These are phyloP conservation scores for Tenualosa thibaudeaui DNA, from an alignment of 2,797 vertebrate species.

Conservation along the genomic window DNA sequence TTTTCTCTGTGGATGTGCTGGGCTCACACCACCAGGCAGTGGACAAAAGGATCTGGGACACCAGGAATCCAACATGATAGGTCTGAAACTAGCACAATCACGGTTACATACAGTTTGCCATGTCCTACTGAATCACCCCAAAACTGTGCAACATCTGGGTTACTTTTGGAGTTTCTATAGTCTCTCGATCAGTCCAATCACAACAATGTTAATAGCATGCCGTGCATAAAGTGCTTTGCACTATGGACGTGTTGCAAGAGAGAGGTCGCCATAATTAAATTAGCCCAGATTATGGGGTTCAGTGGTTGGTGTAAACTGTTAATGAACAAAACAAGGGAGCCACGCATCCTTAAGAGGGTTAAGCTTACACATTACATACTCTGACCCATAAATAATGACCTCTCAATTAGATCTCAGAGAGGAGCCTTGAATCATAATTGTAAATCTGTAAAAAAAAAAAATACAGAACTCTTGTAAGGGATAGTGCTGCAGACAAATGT, in stretches of 20 bases:
- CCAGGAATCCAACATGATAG: no score
- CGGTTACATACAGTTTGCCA: no score
- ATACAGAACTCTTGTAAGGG: neutral
- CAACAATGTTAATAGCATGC: neutral
- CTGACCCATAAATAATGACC: neutral
- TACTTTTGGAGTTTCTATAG: neutral
- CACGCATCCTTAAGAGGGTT: neutral
- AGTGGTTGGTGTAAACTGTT: slow-evolving; percentile 59
- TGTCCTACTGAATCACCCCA: no score
- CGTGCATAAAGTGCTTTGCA: slow-evolving; percentile 53
- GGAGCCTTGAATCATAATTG: neutral
- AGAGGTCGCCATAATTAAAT: slow-evolving; percentile 77
- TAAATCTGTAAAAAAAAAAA: neutral
- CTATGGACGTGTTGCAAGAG: slow-evolving; percentile 47
- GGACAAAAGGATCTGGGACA: neutral
- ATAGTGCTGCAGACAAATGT: neutral
- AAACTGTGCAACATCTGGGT: neutral
- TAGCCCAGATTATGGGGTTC: slow-evolving; percentile 68
- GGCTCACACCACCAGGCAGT: no score
- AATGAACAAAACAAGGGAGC: slow-evolving; percentile 57
- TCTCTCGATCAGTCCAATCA: neutral
- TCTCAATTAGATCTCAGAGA: neutral
- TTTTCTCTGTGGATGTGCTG: no score
- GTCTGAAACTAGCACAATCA: no score
- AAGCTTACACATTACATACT: neutral